Conservation (phyloP, 2,888 invertebrate species). For the Plagiodera versicolora region DNA sequence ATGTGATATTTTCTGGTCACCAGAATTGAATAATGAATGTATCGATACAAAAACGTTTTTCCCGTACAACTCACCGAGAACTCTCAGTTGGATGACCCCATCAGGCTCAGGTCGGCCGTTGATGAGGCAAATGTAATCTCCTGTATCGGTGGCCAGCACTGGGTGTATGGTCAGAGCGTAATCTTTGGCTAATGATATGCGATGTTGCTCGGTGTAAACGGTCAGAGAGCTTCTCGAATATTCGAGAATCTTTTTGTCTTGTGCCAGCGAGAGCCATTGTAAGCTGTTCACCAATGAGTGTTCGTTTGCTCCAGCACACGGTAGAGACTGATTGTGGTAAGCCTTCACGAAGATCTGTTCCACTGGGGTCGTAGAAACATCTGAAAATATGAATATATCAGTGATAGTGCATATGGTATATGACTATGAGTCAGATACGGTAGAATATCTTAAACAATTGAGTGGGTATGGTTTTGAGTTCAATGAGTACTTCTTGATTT, state of each 20-base stretch:
- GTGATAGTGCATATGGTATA: too few species aligned
- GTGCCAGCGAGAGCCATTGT: slow-evolving; percentile 60
- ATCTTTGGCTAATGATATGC: slow-evolving; percentile 63
- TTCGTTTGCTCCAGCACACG: slow-evolving; percentile 70
- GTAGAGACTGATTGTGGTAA: slow-evolving; percentile 66
- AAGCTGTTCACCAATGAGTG: slow-evolving; percentile 65
- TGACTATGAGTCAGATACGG: too few species aligned
- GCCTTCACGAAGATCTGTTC: slow-evolving; percentile 65
- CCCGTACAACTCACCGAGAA: slow-evolving; percentile 64
- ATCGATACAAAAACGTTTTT: too few species aligned
- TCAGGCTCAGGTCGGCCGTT: slow-evolving; percentile 70
- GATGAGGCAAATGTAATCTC: slow-evolving; percentile 69
- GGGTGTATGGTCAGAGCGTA: slow-evolving; percentile 67
- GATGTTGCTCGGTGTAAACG: slow-evolving; percentile 58
- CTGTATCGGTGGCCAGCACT: slow-evolving; percentile 64
- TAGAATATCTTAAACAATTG: too few species aligned
- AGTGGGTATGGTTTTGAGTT: too few species aligned
- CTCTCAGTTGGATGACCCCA: slow-evolving; percentile 65
- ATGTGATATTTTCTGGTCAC: too few species aligned
- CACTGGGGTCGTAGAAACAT: slow-evolving; percentile 62
- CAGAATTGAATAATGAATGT: too few species aligned
- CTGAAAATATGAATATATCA: slow-evolving; percentile 58
- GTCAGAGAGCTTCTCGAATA: slow-evolving; percentile 57
- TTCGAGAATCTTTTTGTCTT: slow-evolving; percentile 58
- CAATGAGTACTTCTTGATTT: too few species aligned